phyloP scores from a whole-genome alignment of 2,113 vertebrate genomes.

The Muscicapa adusta region DNA sequence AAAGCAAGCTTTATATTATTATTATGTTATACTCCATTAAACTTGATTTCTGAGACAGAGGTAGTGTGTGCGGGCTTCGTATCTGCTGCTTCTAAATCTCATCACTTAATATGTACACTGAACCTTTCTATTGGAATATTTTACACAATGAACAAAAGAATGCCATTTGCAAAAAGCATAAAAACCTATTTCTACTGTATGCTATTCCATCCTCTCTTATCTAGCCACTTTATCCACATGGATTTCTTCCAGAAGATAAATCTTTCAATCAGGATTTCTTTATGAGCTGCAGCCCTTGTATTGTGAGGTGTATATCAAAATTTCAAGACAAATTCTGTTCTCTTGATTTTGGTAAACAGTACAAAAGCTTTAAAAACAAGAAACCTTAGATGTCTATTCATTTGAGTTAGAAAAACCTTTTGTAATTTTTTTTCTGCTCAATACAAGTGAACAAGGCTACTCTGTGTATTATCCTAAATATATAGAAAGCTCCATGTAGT shows the following conservation, averaged over 20 bases:
- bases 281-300: conserved; percentile 29
- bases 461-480: background rate
- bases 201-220: conserved; percentile 66
- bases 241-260: conserved; percentile 73
- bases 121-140: conserved; percentile 58
- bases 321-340: conserved; percentile 34
- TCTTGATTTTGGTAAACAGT: conserved; percentile 28
- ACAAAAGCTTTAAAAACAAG: conserved; percentile 14
- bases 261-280: conserved; percentile 65
- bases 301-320: conserved; percentile 41
- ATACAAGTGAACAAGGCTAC: background rate
- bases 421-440: background rate
- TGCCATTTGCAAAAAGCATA: conserved; percentile 53
- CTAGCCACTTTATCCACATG: conserved; percentile 71
- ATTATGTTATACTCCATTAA: conserved; percentile 36
- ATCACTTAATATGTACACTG: conserved; percentile 55
- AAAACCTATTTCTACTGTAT: conserved; percentile 56
- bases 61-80: background rate
- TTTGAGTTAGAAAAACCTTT: background rate
- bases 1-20: conserved; percentile 44
- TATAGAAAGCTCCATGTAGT: background rate
- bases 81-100: conserved; percentile 27
- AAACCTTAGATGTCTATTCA: conserved; percentile 39
- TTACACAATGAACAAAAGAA: conserved; percentile 72
- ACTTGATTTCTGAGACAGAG: conserved; percentile 39